Base-by-base conservation (phyloP, 2,113 vertebrate species). In the Euleptes europaea region DNA sequence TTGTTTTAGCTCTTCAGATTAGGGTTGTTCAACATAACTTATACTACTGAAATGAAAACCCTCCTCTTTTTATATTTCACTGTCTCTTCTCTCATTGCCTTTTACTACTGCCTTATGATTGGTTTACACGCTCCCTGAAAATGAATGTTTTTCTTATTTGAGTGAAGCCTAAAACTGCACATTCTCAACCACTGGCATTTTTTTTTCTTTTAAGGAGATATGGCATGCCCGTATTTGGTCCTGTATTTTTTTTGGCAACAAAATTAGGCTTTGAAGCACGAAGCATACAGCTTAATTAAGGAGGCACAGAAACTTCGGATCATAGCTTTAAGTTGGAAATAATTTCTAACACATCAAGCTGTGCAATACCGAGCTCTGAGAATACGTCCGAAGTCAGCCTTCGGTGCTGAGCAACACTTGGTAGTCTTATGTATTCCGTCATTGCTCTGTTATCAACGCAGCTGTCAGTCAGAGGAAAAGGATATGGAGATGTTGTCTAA, bases 91-190 rank as follows among this genome's bases (percentile, higher is more conserved):
- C 13, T 23, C 49, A 82, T 73, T 60, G 15, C 47, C 38, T 92
- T 85, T 86, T 88, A 69, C 87, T 90, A 78, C 84, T 90, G 40
- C 83, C 75, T 85, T 92, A 91, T 88, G 89, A 92, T 91, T 91
- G 90, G 87, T 88, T 93, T 92, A 89, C 83, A 86, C 87, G 47
- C 86, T 63, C 88, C 88, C 88, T 87, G 86, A 89, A 95, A 94
- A 92, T 93, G 85, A 90, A 88, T 92, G 89, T 90, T 92, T 92
- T 94, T 93, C 91, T 93, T 90, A 94, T 94, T 93, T 93, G 80
- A 92, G 70, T 73, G 87, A 93, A 86, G 85, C 65, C 83, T 94
- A 88, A 89, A 92, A 93, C 92, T 80, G 28, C 80, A 69, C 90
- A 73, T 90, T 88, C 88, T 86, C 86, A 90, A 90, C 86, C 89